Percentiles rank a stretch among this genome's conserved stretches.
These are phyloP conservation scores for Epicampocera succincta DNA, from an alignment of 2,888 invertebrate species.

Conservation along the genomic window DNA sequence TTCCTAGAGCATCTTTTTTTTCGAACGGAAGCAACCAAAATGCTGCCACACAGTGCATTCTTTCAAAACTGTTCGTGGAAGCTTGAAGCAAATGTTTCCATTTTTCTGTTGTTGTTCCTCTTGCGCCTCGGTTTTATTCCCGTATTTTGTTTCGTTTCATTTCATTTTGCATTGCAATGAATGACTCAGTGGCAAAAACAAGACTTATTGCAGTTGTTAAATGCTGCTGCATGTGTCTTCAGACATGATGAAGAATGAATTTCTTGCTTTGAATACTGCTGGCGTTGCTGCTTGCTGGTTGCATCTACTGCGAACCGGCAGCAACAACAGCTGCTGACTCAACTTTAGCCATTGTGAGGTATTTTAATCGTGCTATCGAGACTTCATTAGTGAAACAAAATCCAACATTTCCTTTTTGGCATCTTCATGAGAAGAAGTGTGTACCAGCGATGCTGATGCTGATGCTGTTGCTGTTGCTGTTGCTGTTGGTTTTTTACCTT, in stretches of 20 bases:
- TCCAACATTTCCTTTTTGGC: constrained; percentile 65
- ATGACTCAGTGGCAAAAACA: constrained; percentile 45
- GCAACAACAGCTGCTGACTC: constrained; percentile 25
- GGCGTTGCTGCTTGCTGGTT: neutral
- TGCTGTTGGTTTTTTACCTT: neutral
- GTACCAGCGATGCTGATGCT: constrained; percentile 27
- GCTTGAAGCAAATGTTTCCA: constrained; percentile 31
- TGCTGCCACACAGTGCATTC: constrained; percentile 15
- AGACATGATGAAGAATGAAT: constrained; percentile 44
- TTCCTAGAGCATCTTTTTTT: no score
- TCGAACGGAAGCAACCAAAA: neutral
- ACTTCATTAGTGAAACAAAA: constrained; percentile 70
- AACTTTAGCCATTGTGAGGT: constrained; percentile 47
- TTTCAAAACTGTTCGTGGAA: neutral
- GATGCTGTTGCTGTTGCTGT: constrained; percentile 9
- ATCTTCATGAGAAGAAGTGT: constrained; percentile 51
- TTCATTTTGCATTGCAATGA: constrained; percentile 46
- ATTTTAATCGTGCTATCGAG: constrained; percentile 71
- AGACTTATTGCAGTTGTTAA: constrained; percentile 53
- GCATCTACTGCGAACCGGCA: constrained; percentile 9
- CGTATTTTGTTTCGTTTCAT: constrained; percentile 42
- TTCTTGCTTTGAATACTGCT: constrained; percentile 23
- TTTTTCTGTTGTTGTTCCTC: neutral
- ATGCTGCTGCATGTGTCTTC: constrained; percentile 48
- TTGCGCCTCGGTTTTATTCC: neutral